phyloP scores from a whole-genome alignment of 2,888 invertebrate genomes.

The Archips xylosteana region DNA sequence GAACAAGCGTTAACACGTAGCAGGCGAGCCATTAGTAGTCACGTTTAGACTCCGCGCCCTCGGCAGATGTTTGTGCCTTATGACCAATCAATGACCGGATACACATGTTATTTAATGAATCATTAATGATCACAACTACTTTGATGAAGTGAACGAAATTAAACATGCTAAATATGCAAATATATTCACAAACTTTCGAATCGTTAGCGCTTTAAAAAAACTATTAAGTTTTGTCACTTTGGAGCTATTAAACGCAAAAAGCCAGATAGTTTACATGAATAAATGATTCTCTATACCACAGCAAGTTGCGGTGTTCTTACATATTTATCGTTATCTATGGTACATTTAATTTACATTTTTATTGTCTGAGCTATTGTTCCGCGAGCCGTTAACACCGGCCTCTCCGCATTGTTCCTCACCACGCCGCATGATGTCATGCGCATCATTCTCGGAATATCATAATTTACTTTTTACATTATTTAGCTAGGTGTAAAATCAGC shows the following conservation, averaged over 20 bases:
- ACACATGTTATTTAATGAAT: conserved; percentile 60
- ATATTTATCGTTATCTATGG: conserved; percentile 49
- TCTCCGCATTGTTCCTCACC: conserved; percentile 65
- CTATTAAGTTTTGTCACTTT: conserved; percentile 15
- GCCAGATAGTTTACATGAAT: conserved; percentile 17
- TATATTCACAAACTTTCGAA: conserved; percentile 16
- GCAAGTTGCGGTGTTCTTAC: conserved; percentile 23
- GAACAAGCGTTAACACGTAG: conserved; percentile 58
- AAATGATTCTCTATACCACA: conserved; percentile 23
- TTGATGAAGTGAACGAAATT: neutral
- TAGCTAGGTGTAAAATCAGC: conserved; percentile 50
- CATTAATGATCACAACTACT: conserved; percentile 52
- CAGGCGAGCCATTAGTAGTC: conserved; percentile 66
- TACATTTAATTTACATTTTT: conserved; percentile 62
- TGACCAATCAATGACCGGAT: conserved; percentile 55
- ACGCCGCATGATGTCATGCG: conserved; percentile 66
- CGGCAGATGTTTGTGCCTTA: conserved; percentile 64
- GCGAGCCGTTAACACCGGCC: conserved; percentile 61
- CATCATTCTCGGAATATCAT: conserved; percentile 59
- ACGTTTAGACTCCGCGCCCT: conserved; percentile 67
- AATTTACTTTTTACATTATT: conserved; percentile 57
- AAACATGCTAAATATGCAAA: conserved; percentile 13
- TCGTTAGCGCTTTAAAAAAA: conserved; percentile 14
- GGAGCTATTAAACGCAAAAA: conserved; percentile 15
- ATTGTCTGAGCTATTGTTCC: conserved; percentile 65